phyloP scores from a whole-genome alignment of 2,797 vertebrate species.

The Lagocephalus sceleratus region DNA sequence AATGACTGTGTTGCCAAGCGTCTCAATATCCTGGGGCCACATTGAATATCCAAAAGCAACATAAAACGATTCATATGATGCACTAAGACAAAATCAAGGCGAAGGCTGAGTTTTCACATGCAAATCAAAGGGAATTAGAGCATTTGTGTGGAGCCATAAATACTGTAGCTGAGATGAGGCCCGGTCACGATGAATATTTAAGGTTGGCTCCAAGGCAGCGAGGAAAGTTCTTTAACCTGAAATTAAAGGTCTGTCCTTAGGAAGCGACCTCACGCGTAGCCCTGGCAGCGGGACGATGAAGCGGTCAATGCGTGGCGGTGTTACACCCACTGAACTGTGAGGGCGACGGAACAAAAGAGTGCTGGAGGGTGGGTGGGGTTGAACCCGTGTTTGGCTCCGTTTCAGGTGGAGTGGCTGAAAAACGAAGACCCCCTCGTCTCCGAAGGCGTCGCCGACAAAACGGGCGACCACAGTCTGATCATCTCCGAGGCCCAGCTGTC shows the following conservation, averaged over 20 bases:
- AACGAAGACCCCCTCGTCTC: slow-evolving; percentile 87
- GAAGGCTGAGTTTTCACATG: background rate
- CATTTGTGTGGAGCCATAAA: background rate
- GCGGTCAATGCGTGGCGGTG: too few relatives aligned
- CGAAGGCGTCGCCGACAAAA: slow-evolving; percentile 81
- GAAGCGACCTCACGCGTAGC: too few relatives aligned
- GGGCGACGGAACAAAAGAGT: too few relatives aligned
- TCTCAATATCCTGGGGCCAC: background rate
- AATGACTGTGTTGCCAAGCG: background rate
- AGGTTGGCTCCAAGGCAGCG: background rate
- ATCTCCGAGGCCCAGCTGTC: slow-evolving; percentile 90
- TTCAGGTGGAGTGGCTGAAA: slow-evolving; percentile 96
- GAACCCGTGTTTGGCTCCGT: background rate
- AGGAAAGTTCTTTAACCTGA: background rate
- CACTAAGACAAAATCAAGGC: background rate
- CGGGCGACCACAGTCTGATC: slow-evolving; percentile 91
- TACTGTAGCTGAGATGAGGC: background rate
- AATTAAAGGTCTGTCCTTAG: background rate
- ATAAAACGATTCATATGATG: background rate
- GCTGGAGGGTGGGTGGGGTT: too few relatives aligned
- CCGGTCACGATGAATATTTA: background rate
- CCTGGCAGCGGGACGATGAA: too few relatives aligned
- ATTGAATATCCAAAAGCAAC: background rate
- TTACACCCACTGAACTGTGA: too few relatives aligned
- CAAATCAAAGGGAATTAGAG: background rate